These are phyloP conservation scores for Aspidoscelis tigris DNA, from an alignment of 2,113 vertebrate genomes.

Conservation along the genomic window DNA sequence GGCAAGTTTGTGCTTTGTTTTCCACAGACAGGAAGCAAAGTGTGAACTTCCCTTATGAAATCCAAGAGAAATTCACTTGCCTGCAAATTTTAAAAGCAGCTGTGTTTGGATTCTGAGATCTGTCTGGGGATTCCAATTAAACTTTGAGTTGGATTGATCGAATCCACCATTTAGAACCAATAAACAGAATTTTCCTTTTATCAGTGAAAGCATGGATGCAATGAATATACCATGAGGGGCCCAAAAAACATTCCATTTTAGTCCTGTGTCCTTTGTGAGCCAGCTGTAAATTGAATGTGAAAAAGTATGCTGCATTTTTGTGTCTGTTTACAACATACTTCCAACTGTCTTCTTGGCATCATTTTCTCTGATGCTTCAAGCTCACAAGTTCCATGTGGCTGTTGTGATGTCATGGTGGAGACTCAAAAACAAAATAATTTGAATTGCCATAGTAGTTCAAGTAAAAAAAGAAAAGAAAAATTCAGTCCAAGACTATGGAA, in stretches of 20 bases:
- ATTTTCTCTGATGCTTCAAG: background rate
- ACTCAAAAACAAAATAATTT: background rate
- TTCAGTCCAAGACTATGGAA: too few species aligned
- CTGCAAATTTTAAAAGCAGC: too few species aligned
- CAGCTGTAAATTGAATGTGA: background rate
- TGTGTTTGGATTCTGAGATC: too few species aligned
- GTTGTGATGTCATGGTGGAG: background rate
- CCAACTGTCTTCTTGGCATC: background rate
- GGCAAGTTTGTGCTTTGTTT: too few species aligned
- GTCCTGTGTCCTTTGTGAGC: background rate
- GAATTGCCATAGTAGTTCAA: background rate
- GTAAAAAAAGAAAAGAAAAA: background rate
- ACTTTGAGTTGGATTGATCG: too few species aligned
- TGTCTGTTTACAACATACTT: background rate
- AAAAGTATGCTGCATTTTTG: background rate
- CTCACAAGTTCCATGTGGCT: background rate
- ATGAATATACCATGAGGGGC: background rate
- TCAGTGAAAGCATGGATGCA: background rate
- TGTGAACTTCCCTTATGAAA: too few species aligned
- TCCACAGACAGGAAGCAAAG: too few species aligned
- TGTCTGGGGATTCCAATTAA: background rate
- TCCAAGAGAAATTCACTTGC: too few species aligned
- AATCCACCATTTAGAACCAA: background rate
- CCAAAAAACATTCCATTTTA: background rate
- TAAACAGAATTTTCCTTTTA: background rate